phyloP scores from a whole-genome alignment of 2,888 invertebrate species.

The Mesochorus sp. region DNA sequence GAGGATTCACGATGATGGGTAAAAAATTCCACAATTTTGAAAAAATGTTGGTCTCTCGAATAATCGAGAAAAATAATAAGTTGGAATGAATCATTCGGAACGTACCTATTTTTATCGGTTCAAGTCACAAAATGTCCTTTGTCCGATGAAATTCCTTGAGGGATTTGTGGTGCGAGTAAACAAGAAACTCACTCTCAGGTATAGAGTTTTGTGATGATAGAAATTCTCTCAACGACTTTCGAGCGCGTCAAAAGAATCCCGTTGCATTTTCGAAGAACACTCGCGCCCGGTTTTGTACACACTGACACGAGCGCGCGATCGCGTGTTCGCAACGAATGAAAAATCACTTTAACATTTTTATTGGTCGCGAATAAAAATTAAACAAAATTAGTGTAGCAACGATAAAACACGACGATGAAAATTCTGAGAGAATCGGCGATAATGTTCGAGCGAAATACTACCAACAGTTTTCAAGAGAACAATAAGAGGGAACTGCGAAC shows the following conservation, averaged over 20 bases:
- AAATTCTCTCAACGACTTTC: conserved; percentile 50
- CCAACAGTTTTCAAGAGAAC: conserved; percentile 33
- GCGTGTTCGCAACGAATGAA: not conserved
- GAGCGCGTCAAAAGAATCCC: conserved; percentile 47
- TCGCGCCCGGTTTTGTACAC: no score
- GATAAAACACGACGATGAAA: no score
- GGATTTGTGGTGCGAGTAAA: no score
- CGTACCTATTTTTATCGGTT: conserved; percentile 44
- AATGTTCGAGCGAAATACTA: not conserved
- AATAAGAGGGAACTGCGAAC: conserved; percentile 41
- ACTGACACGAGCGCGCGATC: no score
- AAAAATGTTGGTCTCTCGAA: not conserved
- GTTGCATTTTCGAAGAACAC: conserved; percentile 56
- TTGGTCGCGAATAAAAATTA: not conserved
- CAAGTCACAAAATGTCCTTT: not conserved
- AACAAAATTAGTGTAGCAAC: not conserved
- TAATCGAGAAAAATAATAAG: not conserved
- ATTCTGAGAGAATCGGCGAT: no score
- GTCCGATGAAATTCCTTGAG: conserved; percentile 13
- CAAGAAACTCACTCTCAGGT: not conserved
- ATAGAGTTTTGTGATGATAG: not conserved
- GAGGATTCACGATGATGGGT: no score
- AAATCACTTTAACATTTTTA: no score
- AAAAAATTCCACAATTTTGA: not conserved
- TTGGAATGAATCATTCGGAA: conserved; percentile 16